Percentiles rank a stretch among this genome's conserved stretches.
Conservation (phyloP, 2,113 vertebrate genomes). For the Microcebus ravelobensis region DNA sequence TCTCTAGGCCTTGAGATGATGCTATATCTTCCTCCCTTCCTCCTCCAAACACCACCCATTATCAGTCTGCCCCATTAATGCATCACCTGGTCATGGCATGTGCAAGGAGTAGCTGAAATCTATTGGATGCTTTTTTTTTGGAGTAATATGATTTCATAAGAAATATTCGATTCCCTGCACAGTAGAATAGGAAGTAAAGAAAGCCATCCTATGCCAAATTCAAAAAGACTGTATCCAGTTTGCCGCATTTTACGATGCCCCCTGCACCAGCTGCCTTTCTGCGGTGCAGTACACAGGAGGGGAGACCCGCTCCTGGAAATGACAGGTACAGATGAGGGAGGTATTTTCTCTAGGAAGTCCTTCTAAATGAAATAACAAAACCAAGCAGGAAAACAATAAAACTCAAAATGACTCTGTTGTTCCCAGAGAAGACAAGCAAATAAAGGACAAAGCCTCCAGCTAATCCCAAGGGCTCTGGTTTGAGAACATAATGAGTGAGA, state of each 20-base stretch:
- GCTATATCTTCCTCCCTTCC: not conserved
- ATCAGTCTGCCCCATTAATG: not conserved
- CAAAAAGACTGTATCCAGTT: not conserved
- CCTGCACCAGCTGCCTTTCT: not conserved
- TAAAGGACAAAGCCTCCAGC: not conserved
- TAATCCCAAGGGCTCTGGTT: not conserved
- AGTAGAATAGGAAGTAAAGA: not conserved
- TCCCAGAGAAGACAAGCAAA: not conserved
- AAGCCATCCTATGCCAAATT: not conserved
- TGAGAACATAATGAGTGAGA: not conserved
- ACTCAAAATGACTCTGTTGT: not conserved
- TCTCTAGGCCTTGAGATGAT: not conserved
- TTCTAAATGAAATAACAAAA: slow-evolving; percentile 44
- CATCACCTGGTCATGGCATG: not conserved
- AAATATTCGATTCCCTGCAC: not conserved
- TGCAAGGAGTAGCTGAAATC: not conserved
- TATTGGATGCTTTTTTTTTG: not conserved
- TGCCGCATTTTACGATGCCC: not conserved
- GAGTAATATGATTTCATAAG: not conserved
- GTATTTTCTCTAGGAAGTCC: slow-evolving; percentile 20
- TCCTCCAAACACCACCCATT: not conserved
- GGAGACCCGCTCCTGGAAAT: not conserved
- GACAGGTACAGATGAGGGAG: not conserved
- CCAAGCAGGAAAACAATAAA: slow-evolving; percentile 26
- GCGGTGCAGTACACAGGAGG: not conserved